Evolutionary conservation across 2,888 invertebrate species (phyloP), one percentile per base, ranked within the genome.

Genomic region (Cantharis rufa): DNA sequence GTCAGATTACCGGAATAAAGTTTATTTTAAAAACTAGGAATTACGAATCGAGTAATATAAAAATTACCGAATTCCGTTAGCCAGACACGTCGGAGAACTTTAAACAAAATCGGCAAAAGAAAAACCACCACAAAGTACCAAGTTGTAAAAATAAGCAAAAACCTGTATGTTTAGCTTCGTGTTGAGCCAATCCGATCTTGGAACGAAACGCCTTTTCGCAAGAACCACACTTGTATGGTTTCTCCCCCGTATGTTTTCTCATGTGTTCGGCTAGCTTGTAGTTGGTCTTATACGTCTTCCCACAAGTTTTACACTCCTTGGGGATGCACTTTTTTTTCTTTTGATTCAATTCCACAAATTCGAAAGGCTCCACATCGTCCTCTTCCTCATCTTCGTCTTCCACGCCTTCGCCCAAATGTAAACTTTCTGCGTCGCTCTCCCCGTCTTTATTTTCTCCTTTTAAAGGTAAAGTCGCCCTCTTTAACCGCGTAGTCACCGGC

Each of bases 201-300:
- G 91, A 91, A 63, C 91, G 88, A 82, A 92, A 92, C 7, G 90
- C 89, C 83, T 92, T 92, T 2, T 90, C 90, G 82, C 92, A 92
- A 3, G 89, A 87, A 2, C 84, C 83, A 83, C 92, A 92, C 77
- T 91, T 90, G 82, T 89, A 92, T 1, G 91, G 91, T 82, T 91
- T 91, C 80, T 91, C 91, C 0, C 91, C 91, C 0, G 91, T 91
- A 79, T 92, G 92, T 79, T 90, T 91, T 15, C 91, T 85, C 91
- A 91, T 90, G 82, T 91, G 91, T 81, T 91, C 90, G 28, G 89
- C 86, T n/a, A 92, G 82, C 83, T 91, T 91, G 81, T 91, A 91
- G 84, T 91, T 91, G 0, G 91, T 90, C 78, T 90, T 88, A 82
- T 91, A 92, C 24, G 89, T 87, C 83, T 92, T 92, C 1, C 91